A percentile compares a stretch with the other conserved stretches of the same genome.
These are phyloP conservation scores for Philopotamus ludificatus DNA, from an alignment of 1,140 invertebrate species.

Conservation along the genomic window DNA sequence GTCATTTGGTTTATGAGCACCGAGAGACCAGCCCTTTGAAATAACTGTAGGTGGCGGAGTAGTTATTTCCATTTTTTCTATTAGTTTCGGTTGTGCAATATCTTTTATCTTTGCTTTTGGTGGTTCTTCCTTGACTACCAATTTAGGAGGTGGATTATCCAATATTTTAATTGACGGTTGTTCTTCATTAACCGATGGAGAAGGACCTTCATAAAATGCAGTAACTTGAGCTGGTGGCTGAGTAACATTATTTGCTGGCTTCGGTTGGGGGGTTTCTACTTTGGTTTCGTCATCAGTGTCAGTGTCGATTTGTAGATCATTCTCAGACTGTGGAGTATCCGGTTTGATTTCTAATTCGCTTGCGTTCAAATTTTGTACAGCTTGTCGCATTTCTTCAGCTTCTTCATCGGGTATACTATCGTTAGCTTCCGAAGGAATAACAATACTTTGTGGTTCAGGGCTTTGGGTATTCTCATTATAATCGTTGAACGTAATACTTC, in stretches of 20 bases:
- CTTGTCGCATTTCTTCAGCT: constrained; percentile 75
- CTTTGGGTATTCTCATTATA: constrained; percentile 52
- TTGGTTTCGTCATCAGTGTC: constrained; percentile 71
- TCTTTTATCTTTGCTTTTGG: constrained; percentile 34
- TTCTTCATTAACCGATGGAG: constrained; percentile 29
- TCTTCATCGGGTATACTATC: constrained; percentile 64
- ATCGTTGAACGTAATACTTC: constrained; percentile 53
- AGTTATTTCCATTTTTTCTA: constrained; percentile 52
- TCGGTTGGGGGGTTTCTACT: constrained; percentile 44
- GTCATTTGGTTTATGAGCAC: constrained; percentile 50
- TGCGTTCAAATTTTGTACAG: constrained; percentile 71
- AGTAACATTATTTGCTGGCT: not conserved
- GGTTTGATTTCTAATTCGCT: constrained; percentile 76
- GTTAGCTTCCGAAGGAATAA: constrained; percentile 48
- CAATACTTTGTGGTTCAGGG: constrained; percentile 48
- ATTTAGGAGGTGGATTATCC: constrained; percentile 43
- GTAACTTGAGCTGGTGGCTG: not conserved
- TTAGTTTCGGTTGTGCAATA: constrained; percentile 42
- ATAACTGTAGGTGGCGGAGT: constrained; percentile 58
- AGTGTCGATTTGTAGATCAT: constrained; percentile 82
- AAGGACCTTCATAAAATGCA: constrained; percentile 3
- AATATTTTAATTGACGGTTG: too few relatives aligned
- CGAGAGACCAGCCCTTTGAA: constrained; percentile 53
- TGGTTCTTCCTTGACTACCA: constrained; percentile 37
- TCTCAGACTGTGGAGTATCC: constrained; percentile 80